Evolutionary conservation across 2,888 invertebrate species (phyloP).

Genomic region (Chirona hameri): DNA sequence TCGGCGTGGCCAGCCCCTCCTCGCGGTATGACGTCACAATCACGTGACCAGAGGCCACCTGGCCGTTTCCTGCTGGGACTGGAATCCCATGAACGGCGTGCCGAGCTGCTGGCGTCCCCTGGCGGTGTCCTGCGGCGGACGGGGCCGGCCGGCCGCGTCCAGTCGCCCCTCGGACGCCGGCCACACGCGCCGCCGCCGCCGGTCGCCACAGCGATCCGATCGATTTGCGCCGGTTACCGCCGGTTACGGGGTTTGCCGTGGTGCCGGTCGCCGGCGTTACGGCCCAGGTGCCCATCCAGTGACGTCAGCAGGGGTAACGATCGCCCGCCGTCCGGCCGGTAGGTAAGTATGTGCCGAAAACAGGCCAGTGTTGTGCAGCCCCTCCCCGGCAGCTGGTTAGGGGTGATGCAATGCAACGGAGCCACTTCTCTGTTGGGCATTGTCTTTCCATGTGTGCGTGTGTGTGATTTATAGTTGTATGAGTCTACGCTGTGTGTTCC

Average conservation of each 20-base stretch:
- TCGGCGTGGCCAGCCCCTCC: no score
- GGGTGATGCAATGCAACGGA: no score
- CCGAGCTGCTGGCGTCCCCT: neutral
- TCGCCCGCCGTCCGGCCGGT: neutral
- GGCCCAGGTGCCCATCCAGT: neutral
- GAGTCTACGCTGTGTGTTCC: no score
- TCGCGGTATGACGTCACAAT: neutral
- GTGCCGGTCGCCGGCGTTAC: neutral
- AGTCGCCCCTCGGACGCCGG: neutral
- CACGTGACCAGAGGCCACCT: neutral
- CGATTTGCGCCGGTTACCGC: slow-evolving; percentile 2
- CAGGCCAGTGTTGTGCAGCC: neutral
- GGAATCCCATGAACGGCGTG: neutral
- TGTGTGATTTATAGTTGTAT: no score
- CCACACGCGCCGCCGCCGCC: neutral
- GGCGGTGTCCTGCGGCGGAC: neutral
- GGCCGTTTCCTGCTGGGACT: neutral
- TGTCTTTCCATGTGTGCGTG: no score
- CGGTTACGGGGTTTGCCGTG: neutral
- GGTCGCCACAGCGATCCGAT: neutral
- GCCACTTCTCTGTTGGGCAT: no score
- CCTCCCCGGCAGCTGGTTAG: no score
- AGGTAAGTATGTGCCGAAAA: neutral
- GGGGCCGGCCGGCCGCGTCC: neutral
- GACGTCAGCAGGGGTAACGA: neutral